These are phyloP conservation scores for Botia almorhae DNA, from an alignment of 2,797 vertebrate genomes.

Conservation along the genomic window DNA sequence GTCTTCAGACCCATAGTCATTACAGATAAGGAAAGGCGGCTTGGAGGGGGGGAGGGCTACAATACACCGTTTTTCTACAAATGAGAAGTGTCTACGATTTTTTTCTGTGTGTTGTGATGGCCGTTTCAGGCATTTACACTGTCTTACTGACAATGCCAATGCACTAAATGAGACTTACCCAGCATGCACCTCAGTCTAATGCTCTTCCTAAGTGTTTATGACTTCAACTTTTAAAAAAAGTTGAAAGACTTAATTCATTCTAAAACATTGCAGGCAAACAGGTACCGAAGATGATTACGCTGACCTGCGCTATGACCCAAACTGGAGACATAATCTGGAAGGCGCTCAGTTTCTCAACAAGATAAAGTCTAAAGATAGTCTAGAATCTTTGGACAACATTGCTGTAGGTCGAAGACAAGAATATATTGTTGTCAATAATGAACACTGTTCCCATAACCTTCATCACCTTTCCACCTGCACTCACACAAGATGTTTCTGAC, in stretches of 20 bases:
- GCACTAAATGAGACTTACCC: slow-evolving; percentile 29
- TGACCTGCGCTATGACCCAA: slow-evolving; percentile 76
- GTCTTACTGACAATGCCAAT: slow-evolving; percentile 38
- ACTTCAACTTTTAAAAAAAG: no score
- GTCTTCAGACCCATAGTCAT: slow-evolving; percentile 74
- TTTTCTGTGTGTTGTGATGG: slow-evolving; percentile 38
- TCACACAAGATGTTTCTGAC: slow-evolving; percentile 31
- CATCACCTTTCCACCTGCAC: slow-evolving; percentile 63
- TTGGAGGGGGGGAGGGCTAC: slow-evolving; percentile 69
- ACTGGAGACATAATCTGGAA: slow-evolving; percentile 74
- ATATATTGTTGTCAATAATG: slow-evolving; percentile 50
- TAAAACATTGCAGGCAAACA: slow-evolving; percentile 60
- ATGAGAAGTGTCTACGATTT: slow-evolving; percentile 40
- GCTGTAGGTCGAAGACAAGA: slow-evolving; percentile 43
- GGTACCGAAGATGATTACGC: slow-evolving; percentile 70
- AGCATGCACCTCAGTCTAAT: slow-evolving; percentile 15
- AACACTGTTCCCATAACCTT: slow-evolving; percentile 45
- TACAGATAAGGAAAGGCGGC: slow-evolving; percentile 75
- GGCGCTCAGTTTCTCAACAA: slow-evolving; percentile 42
- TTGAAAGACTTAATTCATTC: slow-evolving; percentile 48
- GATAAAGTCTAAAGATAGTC: slow-evolving; percentile 22
- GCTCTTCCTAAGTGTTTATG: slow-evolving; percentile 5
- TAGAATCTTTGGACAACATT: slow-evolving; percentile 13
- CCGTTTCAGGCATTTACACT: slow-evolving; percentile 33
- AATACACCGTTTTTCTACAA: slow-evolving; percentile 29